A percentile compares a stretch with the other conserved stretches of the same genome.
phyloP scores from a whole-genome alignment of 1,140 invertebrate species.

The Phymorhynchus buccinoides region DNA sequence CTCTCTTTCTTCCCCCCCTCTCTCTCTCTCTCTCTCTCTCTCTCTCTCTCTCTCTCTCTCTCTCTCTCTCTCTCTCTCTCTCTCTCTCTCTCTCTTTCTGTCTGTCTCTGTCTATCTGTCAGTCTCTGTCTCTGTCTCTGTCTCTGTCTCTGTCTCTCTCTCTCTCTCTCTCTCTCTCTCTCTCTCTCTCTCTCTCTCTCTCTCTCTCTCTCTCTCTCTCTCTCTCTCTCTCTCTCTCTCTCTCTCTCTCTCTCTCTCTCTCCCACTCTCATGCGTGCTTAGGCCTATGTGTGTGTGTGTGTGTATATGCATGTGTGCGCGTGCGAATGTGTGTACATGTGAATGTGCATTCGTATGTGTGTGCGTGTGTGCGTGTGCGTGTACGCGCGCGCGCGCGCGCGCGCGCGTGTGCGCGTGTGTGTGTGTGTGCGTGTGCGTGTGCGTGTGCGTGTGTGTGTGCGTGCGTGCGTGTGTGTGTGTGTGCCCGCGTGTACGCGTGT shows the following conservation, averaged over 20 bases:
- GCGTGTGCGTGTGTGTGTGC: slow-evolving; percentile 8
- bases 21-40: no score
- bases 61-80: no score
- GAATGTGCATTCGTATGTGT: background rate
- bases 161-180: background rate
- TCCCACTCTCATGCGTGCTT: background rate
- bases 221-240: slow-evolving; percentile 15
- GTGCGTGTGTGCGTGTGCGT: slow-evolving; percentile 4
- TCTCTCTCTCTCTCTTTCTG: no score
- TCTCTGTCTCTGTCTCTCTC: no score
- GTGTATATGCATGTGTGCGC: background rate
- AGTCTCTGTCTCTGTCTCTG: no score
- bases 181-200: background rate
- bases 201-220: background rate
- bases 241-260: slow-evolving; percentile 19
- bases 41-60: no score
- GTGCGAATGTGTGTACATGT: background rate
- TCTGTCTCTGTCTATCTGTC: no score
- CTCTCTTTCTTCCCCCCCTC: no score
- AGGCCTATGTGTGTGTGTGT: slow-evolving; percentile 21
- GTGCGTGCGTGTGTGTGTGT: background rate
- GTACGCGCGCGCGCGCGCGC: background rate
- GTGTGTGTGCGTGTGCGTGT: background rate
- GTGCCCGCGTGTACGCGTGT: slow-evolving; percentile 6
- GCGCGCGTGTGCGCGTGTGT: background rate